phyloP scores from a whole-genome alignment of 1,140 invertebrate genomes.

The Tribolium castaneum region DNA sequence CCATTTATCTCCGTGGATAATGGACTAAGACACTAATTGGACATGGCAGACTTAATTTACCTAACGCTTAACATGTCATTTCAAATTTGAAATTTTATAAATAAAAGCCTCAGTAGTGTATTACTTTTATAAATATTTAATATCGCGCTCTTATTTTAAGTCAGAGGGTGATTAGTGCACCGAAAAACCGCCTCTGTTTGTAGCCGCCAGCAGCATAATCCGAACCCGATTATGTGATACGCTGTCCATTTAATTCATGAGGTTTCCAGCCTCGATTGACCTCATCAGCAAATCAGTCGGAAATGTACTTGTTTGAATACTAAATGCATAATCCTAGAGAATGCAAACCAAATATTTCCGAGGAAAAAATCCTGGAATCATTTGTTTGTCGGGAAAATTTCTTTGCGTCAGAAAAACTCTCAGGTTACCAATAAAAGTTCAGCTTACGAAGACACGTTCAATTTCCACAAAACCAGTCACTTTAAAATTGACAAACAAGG shows the following conservation, averaged over 20 bases:
- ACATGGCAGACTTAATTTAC: background rate
- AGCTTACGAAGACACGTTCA: background rate
- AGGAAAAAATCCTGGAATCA: background rate
- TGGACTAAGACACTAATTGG: background rate
- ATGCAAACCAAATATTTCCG: background rate
- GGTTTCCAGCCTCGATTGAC: background rate
- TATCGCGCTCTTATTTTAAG: background rate
- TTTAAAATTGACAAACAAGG: constrained; percentile 19
- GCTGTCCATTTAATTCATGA: background rate
- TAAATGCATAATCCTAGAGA: background rate
- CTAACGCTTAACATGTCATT: background rate
- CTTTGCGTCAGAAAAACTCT: background rate
- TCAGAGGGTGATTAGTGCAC: background rate
- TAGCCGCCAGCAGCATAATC: background rate
- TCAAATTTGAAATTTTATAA: background rate
- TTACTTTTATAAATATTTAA: background rate
- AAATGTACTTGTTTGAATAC: constrained; percentile 17
- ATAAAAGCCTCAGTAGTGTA: background rate
- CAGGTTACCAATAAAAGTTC: constrained; percentile 12
- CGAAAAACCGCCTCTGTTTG: background rate
- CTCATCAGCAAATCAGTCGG: background rate
- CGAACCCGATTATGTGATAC: background rate
- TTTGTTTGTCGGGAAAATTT: background rate
- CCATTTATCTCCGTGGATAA: background rate
- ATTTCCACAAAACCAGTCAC: background rate